These are phyloP conservation scores for Emys orbicularis DNA, from an alignment of 2,797 vertebrate species.

Conservation along the genomic window DNA sequence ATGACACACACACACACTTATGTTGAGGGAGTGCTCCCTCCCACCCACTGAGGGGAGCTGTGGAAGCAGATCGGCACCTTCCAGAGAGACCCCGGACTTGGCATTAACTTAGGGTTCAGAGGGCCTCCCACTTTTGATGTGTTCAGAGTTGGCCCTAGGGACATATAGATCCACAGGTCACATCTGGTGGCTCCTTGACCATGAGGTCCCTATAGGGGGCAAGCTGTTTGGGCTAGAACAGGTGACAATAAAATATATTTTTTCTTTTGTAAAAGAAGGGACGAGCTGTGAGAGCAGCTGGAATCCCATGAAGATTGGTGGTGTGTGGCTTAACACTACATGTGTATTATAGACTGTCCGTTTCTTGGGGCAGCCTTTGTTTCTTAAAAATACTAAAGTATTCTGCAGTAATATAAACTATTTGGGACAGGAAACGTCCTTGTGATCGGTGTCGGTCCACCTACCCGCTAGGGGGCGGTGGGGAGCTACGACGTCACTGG, in stretches of 20 bases:
- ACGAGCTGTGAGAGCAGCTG: background rate
- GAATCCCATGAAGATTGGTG: background rate
- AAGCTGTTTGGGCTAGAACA: background rate
- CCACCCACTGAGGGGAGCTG: background rate
- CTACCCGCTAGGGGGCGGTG: too few species aligned
- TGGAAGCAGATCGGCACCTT: too few species aligned
- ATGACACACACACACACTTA: too few species aligned
- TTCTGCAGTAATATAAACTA: background rate
- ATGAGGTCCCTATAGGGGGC: background rate
- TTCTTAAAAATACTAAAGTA: background rate
- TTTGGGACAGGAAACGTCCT: background rate
- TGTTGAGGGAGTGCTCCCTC: too few species aligned
- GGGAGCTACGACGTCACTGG: too few species aligned
- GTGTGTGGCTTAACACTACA: background rate
- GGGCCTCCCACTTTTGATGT: too few species aligned
- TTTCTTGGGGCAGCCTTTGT: background rate
- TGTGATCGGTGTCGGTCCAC: too few species aligned
- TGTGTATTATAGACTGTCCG: background rate
- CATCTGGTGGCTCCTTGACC: background rate
- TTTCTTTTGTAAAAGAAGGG: background rate
- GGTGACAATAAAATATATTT: background rate
- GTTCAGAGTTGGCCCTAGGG: too few species aligned
- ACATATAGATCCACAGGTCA: background rate
- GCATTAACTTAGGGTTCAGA: too few species aligned
- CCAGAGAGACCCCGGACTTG: too few species aligned